Conservation (phyloP, 1,140 invertebrate genomes). For the Ceratina calcarata region DNA sequence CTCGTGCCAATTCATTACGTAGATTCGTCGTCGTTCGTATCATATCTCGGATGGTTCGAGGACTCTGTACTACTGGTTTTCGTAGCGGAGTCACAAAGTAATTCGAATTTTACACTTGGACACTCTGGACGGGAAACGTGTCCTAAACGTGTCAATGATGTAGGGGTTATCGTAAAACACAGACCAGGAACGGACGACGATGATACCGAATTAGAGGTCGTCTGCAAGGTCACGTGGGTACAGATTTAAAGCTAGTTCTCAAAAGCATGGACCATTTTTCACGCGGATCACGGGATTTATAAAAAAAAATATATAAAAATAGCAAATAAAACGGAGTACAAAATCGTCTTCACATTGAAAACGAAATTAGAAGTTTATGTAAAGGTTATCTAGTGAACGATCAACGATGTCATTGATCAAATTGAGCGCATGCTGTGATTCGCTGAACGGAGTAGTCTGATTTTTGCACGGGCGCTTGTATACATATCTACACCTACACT, state of each 20-base stretch:
- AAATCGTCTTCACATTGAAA: not conserved
- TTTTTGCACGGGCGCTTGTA: no score
- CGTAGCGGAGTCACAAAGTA: constrained; percentile 17
- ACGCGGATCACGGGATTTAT: no score
- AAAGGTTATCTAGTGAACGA: not conserved
- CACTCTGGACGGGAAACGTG: constrained; percentile 15
- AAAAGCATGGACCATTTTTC: constrained; percentile 5
- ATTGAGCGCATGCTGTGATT: not conserved
- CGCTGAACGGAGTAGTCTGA: constrained; percentile 2
- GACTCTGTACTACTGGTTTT: constrained; percentile 70
- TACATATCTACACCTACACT: no score
- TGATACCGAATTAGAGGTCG: constrained; percentile 73
- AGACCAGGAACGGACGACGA: constrained; percentile 34
- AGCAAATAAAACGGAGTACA: not conserved
- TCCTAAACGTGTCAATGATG: constrained; percentile 19
- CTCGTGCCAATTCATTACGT: constrained; percentile 84
- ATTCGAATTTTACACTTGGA: not conserved
- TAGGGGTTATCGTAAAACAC: constrained; percentile 23
- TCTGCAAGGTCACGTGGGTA: constrained; percentile 75
- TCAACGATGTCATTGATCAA: constrained; percentile 14
- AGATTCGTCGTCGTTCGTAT: constrained; percentile 82
- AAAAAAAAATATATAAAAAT: not conserved
- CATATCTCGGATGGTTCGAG: constrained; percentile 75
- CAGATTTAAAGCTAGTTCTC: constrained; percentile 36
- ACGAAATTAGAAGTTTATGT: not conserved